Evolutionary conservation across 2,797 vertebrate genomes (phyloP), one percentile per base, ranked within the genome.

Genomic region (Steatocranus sp.): DNA sequence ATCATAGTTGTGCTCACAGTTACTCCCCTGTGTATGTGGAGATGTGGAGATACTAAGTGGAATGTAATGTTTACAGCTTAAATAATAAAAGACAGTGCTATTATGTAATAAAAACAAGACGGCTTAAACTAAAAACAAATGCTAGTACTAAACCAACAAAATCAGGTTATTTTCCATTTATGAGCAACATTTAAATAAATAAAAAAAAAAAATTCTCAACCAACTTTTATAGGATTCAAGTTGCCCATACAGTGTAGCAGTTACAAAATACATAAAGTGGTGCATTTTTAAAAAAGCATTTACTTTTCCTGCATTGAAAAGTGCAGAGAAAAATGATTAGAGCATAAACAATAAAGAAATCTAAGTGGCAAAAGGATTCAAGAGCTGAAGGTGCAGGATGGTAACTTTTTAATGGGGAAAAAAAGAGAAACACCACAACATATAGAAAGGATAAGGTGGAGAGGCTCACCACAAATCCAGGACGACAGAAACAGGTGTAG

Each of bases 1-100:
- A 82, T 97, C 93, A 90, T 97, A 98, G 95, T 98, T 97, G 93
- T 95, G 89, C 82, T 97, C 96, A 92, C 96, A 97, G 96, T 96
- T 97, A 89, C 78, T 95, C 88, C 97, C 96, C 97, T 96, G 93
- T 83, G 91, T 81, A 84, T 87, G 70, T 8, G 87, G 30, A 89
- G 86, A 89, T 75, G 54, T 84, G 80, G 30, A 74, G 80, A 82
- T 82, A 50, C 58, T 82, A 74, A 86, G 78, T 68, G 20, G 41
- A 34, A 80, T 43, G 4, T 63, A 48, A 75, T 83, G 51, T 88
- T 87, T 79, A 63, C 61, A 82, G 78, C 63, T 79, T 87, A 43
- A 81, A 89, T 83, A 80, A 54, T 77, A 79, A 49, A 43, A 32
- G 46, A 23, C 41, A 74, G 7, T 78, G 18, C 12, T 11, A 51